phyloP scores from a whole-genome alignment of 2,888 invertebrate species.

The Busseola fusca region DNA sequence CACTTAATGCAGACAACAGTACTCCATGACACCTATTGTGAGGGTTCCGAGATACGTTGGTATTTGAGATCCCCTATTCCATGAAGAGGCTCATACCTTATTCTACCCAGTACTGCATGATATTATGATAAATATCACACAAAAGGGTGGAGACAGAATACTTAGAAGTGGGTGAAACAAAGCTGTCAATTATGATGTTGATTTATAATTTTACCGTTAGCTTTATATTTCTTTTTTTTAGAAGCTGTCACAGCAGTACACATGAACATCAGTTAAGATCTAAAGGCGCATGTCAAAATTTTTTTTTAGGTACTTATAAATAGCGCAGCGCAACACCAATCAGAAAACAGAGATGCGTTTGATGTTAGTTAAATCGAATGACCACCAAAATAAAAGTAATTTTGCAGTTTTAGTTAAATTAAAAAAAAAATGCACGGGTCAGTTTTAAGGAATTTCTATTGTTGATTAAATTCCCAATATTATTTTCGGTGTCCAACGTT shows the following conservation, averaged over 20 bases:
- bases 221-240: background rate
- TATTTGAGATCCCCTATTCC: slow-evolving; percentile 21
- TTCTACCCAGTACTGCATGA: slow-evolving; percentile 7
- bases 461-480: too few species aligned
- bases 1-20: slow-evolving; percentile 47
- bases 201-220: background rate
- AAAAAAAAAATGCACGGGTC: background rate
- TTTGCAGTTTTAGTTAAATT: background rate
- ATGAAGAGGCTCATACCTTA: slow-evolving; percentile 14
- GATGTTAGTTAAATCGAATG: background rate
- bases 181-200: background rate
- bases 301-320: background rate
- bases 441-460: too few species aligned
- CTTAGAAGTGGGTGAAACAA: background rate
- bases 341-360: background rate
- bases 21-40: slow-evolving; percentile 43
- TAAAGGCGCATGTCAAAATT: background rate
- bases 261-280: background rate
- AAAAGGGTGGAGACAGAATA: background rate
- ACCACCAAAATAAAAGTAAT: background rate
- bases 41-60: slow-evolving; percentile 11
- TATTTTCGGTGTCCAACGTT: too few species aligned
- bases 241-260: background rate
- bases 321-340: background rate
- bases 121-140: slow-evolving; percentile 12